Evolutionary conservation across 2,888 invertebrate species (phyloP), one percentile per base, ranked within the genome.

Genomic region (Eristalis arbustorum): DNA sequence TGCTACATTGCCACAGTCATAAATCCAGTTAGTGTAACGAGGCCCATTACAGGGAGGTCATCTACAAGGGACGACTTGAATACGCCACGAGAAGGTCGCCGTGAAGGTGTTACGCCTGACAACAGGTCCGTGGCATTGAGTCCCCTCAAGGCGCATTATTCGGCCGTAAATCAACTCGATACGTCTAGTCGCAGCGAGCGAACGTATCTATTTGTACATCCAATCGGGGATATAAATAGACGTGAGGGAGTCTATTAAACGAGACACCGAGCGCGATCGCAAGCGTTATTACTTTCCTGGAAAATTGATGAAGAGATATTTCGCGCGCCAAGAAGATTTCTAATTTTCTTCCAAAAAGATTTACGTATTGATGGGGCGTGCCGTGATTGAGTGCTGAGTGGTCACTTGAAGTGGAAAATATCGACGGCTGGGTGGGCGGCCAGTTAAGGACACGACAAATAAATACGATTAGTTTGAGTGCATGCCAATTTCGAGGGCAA

Each of bases 401-500:
- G 61, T 78, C 78, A 67, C 72, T 72, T 72, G 49, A 61, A 18
- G 49, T 67, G 66, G 49, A 49, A 72, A 40, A 31, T 22, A 62
- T 69, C 69, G 76, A 68, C 31, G 31, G 10, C 8, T 22, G 42
- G 14, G 63, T 23, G 18, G 37, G 56, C 57, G 37, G 11, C 8
- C 6, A 64, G 71, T 66, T 72, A 22, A 34, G 42, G 59, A 78
- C 66, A 72, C 37, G 61, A 23, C 40, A 61, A 66, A 72, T 62
- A 72, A 66, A 72, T 59, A 57, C 2, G 18, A 37, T 69, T 40
- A 56, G n/a, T 28, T 69, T 37, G 69, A 77, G 40, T 63, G 40
- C 42, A 67, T n/a, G 81, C 74, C 61, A 84, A 85, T 73, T 77
- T 67, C 62, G 68, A 69, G 10, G n/a, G 10, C 59, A 67, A 67